Conservation (phyloP, 2,888 invertebrate species). For the Hypercompe scribonia region DNA sequence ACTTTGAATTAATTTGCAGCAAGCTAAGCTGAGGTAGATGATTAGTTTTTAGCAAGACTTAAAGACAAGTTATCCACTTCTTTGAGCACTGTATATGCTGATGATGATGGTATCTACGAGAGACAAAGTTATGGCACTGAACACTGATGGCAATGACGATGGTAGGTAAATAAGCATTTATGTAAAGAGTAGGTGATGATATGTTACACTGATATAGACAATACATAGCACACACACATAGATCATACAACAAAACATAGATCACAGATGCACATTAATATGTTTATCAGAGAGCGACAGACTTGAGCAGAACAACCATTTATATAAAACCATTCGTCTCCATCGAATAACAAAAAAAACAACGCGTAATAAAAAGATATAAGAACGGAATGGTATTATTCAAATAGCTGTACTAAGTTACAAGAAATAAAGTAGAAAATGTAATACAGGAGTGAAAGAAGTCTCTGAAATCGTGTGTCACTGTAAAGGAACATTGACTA, state of each 20-base stretch:
- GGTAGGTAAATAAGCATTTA: constrained; percentile 5
- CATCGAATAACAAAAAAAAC: not conserved
- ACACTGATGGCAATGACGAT: not conserved
- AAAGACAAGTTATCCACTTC: not conserved
- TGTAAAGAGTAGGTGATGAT: not conserved
- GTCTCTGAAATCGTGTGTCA: constrained; percentile 30
- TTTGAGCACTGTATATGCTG: not conserved
- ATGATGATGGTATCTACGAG: not conserved
- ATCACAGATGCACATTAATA: constrained; percentile 45
- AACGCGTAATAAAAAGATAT: not conserved
- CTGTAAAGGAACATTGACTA: constrained; percentile 42
- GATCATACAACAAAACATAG: constrained; percentile 38
- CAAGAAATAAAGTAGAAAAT: not conserved
- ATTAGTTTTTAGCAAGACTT: not conserved
- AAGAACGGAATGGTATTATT: not conserved
- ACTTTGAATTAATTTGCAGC: not conserved
- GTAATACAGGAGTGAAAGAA: constrained; percentile 19
- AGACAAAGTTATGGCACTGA: not conserved
- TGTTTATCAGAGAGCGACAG: constrained; percentile 57
- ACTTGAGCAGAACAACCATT: constrained; percentile 29
- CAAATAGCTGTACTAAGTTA: constrained; percentile 6
- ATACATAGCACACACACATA: constrained; percentile 24
- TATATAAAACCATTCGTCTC: not conserved
- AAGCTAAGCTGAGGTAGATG: not conserved
- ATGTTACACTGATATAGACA: constrained; percentile 16